Percentiles rank a stretch among this genome's conserved stretches.
These are phyloP conservation scores for Drosophila tropicalis DNA, from an alignment of 1,140 invertebrate genomes.

Conservation along the genomic window DNA sequence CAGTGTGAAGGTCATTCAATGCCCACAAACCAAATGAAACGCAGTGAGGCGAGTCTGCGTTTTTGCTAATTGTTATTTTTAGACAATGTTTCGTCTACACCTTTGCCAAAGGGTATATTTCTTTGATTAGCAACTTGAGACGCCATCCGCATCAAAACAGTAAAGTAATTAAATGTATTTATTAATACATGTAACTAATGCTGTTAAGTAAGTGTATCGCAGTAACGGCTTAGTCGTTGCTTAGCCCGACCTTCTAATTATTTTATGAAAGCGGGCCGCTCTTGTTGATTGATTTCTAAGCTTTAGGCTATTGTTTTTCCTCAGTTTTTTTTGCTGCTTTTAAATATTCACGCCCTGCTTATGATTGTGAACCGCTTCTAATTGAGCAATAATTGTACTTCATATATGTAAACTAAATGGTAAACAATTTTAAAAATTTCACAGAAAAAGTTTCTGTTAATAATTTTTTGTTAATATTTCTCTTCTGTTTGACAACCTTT, in stretches of 20 bases:
- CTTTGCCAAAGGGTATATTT: not conserved
- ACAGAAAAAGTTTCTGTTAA: not conserved
- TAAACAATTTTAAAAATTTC: not conserved
- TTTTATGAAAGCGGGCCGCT: constrained; percentile 8
- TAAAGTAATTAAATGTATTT: too few species aligned
- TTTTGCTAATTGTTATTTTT: constrained; percentile 8
- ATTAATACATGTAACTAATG: too few species aligned
- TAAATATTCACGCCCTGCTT: not conserved
- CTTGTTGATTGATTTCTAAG: constrained; percentile 8
- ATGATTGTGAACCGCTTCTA: not conserved
- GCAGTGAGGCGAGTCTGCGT: constrained; percentile 7
- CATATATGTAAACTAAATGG: not conserved
- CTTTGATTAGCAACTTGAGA: too few species aligned
- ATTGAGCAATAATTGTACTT: not conserved
- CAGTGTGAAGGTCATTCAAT: not conserved
- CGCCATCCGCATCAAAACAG: too few species aligned
- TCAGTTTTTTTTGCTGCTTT: not conserved
- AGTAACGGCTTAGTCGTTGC: not conserved
- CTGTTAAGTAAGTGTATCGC: not conserved
- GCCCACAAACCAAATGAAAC: not conserved
- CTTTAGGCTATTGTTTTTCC: not conserved
- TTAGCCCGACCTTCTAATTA: not conserved
- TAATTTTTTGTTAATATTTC: too few species aligned
- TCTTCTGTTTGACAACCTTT: too few species aligned
- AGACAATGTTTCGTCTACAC: not conserved